Evolutionary conservation across 1,140 invertebrate species (phyloP).

Genomic region (Heliconius hewitsoni): DNA sequence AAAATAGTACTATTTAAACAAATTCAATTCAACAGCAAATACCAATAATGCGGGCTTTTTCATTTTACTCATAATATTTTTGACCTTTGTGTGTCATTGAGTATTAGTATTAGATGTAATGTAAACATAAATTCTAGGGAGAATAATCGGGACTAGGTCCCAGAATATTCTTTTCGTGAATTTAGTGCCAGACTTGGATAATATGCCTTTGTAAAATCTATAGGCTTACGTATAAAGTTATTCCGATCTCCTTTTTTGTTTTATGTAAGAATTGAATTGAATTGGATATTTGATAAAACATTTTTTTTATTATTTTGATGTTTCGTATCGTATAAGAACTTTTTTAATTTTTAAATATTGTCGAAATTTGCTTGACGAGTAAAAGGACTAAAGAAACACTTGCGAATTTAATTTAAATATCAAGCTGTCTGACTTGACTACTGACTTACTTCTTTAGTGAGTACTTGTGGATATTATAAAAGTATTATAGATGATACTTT

Average conservation of each 20-base stretch:
- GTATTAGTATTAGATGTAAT: slow-evolving; percentile 8
- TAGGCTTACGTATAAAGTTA: background rate
- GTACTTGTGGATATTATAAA: too few species aligned
- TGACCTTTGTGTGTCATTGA: background rate
- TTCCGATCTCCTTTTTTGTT: background rate
- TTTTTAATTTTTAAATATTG: background rate
- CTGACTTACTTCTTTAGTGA: too few species aligned
- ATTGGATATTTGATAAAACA: too few species aligned
- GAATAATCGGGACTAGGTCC: slow-evolving; percentile 3
- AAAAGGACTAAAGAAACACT: background rate
- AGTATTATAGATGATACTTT: too few species aligned
- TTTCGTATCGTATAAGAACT: too few species aligned
- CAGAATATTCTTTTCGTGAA: background rate
- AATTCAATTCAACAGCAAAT: too few species aligned
- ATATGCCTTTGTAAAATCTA: background rate
- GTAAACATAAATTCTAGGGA: background rate
- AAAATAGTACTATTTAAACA: too few species aligned
- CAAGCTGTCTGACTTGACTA: too few species aligned
- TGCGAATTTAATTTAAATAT: too few species aligned
- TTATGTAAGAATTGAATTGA: background rate
- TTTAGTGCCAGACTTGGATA: background rate
- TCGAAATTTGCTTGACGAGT: background rate
- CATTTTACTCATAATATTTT: background rate
- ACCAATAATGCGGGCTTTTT: background rate
- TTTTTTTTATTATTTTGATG: too few species aligned